phyloP scores from a whole-genome alignment of 2,797 vertebrate genomes.

The Octomys mimax region DNA sequence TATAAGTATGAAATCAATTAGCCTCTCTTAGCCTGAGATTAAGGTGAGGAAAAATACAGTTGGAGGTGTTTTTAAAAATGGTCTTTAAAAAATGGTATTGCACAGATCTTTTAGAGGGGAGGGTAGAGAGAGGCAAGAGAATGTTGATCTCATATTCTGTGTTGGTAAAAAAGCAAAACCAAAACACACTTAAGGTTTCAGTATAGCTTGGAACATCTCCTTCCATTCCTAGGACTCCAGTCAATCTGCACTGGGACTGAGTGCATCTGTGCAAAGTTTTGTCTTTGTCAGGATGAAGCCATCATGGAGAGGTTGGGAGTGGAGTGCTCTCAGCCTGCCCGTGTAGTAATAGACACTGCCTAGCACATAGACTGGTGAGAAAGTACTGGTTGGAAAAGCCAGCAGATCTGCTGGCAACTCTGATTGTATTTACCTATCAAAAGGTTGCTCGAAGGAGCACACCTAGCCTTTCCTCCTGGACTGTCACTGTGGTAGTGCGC shows the following conservation, averaged over 20 bases:
- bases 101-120: conserved; percentile 61
- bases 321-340: background rate
- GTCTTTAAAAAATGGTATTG: conserved; percentile 43
- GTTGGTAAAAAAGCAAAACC: conserved; percentile 53
- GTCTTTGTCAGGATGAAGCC: conserved; percentile 73
- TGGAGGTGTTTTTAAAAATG: conserved; percentile 70
- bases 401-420: conserved; percentile 44
- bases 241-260: conserved; percentile 2
- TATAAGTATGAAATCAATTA: conserved; percentile 76
- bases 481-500: conserved; percentile 78
- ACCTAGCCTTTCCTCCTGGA: conserved; percentile 81
- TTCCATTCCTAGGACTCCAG: background rate
- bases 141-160: conserved; percentile 49
- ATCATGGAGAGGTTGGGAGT: conserved; percentile 45
- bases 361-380: conserved; percentile 66
- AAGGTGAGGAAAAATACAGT: conserved; percentile 57
- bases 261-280: conserved; percentile 62
- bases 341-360: background rate
- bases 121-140: background rate
- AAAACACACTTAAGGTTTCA: background rate
- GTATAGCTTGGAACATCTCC: conserved; percentile 29
- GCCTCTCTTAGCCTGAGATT: conserved; percentile 71
- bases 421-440: conserved; percentile 76
- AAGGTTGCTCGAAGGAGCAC: conserved; percentile 84
- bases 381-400: conserved; percentile 65